Evolutionary conservation across 2,888 invertebrate genomes (phyloP).

Genomic region (Pteria penguin): DNA sequence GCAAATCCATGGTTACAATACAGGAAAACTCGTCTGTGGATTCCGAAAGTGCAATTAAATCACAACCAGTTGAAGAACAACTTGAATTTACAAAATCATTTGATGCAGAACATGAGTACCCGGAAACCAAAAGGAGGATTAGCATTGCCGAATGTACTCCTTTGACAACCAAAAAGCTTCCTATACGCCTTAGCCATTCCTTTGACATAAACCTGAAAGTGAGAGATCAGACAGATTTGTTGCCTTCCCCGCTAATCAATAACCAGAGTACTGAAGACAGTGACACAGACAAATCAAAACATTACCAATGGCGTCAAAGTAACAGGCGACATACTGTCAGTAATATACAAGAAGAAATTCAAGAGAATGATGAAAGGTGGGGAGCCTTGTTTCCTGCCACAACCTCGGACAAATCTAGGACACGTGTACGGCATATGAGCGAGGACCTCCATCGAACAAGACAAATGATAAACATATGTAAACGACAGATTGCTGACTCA

Average conservation of each 20-base stretch:
- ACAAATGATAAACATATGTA: neutral
- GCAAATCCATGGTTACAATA: no score
- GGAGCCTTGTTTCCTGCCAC: neutral
- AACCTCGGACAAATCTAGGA: neutral
- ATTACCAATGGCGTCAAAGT: neutral
- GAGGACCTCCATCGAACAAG: neutral
- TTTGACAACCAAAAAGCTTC: neutral
- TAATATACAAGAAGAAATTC: conserved; percentile 9
- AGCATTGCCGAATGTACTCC: neutral
- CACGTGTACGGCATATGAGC: neutral
- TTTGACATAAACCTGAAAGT: neutral
- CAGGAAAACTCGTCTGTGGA: neutral
- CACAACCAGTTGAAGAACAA: neutral
- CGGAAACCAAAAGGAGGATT: neutral
- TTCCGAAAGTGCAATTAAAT: no score
- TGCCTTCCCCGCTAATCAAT: neutral
- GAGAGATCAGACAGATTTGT: neutral
- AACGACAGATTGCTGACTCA: neutral
- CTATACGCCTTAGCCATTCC: neutral
- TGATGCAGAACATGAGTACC: neutral
- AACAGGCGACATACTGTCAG: conserved; percentile 19
- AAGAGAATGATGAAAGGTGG: neutral
- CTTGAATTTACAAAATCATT: neutral
- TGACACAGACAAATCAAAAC: neutral
- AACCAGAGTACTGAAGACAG: neutral